Conservation (phyloP, 2,888 invertebrate species). For the Pyrrhia umbra region DNA sequence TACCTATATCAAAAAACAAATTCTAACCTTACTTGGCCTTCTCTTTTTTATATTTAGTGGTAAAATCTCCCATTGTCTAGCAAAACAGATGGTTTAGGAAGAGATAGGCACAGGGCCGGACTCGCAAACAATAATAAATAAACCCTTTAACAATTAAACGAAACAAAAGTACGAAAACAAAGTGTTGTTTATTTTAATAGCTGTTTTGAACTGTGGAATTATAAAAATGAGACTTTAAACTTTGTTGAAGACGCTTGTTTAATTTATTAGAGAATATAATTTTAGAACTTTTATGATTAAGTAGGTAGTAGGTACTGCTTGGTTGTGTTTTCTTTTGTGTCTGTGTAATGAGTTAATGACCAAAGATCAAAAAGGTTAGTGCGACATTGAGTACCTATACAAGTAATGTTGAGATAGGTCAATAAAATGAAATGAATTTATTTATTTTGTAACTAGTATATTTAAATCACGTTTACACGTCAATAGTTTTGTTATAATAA, state of each 20-base stretch:
- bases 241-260: conserved; percentile 23
- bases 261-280: conserved; percentile 16
- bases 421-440: no score
- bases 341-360: no score
- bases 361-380: no score
- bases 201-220: conserved; percentile 38
- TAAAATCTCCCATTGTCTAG: conserved; percentile 7
- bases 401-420: no score
- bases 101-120: conserved; percentile 43
- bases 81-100: conserved; percentile 34
- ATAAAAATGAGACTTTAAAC: conserved; percentile 30
- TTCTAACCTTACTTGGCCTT: no score
- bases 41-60: neutral
- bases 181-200: conserved; percentile 34
- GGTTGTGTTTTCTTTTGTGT: no score
- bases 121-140: conserved; percentile 42
- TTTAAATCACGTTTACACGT: no score
- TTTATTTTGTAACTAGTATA: no score
- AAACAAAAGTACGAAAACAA: conserved; percentile 34
- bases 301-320: no score
- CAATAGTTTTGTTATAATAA: no score
- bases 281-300: conserved; percentile 3
- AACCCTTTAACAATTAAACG: conserved; percentile 42
- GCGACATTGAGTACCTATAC: no score
- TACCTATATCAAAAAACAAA: neutral